Base-by-base conservation (phyloP, 2,113 vertebrate species). In the Shinisaurus crocodilurus region DNA sequence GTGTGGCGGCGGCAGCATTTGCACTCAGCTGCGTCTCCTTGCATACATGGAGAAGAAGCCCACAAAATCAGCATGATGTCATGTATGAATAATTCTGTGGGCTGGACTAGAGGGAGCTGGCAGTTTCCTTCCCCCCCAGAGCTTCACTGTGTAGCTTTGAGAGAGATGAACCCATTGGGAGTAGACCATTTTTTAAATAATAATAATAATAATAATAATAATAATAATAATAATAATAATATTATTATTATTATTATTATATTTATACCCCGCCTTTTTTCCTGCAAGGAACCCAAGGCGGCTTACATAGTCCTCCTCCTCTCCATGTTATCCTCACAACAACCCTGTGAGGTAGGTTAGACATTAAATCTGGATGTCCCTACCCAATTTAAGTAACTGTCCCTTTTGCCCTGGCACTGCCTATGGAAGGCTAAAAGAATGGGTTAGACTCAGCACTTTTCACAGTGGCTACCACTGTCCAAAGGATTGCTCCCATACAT, bases 1-100 rank as follows among this genome's bases (percentile, higher is more conserved):
- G 34, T n/a, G n/a, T n/a, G 4, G 45, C 9, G 15, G n/a, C 34
- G 0, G 1, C 54, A 20, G 60, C 20, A 5, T 3, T 29, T 23
- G 23, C 15, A 15, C 3, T 12, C 77, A 15, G 18, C 5, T 10
- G 13, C 0, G 6, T 18, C 29, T 48, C 20, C 83, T 13, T 1
- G 43, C 27, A 32, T 15, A 29, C 18, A 12, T 34, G 32, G 34
- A 54, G 23, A 57, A 43, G 79, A 67, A 40, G 82, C 34, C 3
- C 9, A 16, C 6, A 12, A 10, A 9, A 40, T 2, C n/a, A 13
- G 82, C n/a, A 5, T 37, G 60, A 5, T 25, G 16, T 57, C 34
- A n/a, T 8, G 54, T 7, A 25, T 29, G 67, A 63, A 29, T 1
- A 9, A n/a, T 27, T 40, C n/a, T 23, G 37, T 3, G 57, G 57